Evolutionary conservation across 2,888 invertebrate species (phyloP), one percentile per base, ranked within the genome.

Genomic region (Cataglyphis cursor): DNA sequence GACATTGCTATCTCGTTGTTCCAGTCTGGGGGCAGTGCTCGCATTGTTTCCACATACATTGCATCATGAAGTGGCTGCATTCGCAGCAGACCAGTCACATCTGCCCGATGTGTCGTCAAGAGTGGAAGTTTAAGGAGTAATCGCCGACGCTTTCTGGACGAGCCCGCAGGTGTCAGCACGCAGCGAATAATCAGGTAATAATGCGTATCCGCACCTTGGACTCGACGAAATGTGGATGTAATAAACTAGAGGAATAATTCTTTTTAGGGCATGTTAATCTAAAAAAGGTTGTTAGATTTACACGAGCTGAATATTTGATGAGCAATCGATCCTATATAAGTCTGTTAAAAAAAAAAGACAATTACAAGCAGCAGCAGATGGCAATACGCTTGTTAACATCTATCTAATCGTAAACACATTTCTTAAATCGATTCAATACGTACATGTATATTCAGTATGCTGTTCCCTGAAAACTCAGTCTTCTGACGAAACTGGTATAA

Each of bases 41-140:
- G 10, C 99, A 99, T 96, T 99, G 99, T 95, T 99, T 99, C 95
- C 99, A 99, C 95, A 99, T 99, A 95, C 99, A 99, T 95, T 99
- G 99, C 95, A 99, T 99, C 93, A 98, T 99, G 95, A 99, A 99
- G 96, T 99, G 99, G 99, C 96, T 99, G 73, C 98, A 99, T 94
- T 98, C 99, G 24, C 98, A 98, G 95, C 97, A 97, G 91, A 96
- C 97, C 90, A 97, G 97, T 95, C 98, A 98, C 94, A 97, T 97
- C 96, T 98, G 98, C 92, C 98, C 98, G 85, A 99, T 99, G 99
- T 99, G 99, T 95, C 96, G 99, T 92, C 99, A 99, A 95, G 99
- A 99, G 94, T 99, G 99, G 99, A 99, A 99, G 95, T 99, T 99
- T 95, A 99, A 99, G 94, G 96, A 96, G 95, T 96, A 95, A 84